These are phyloP conservation scores for Coluber constrictor DNA, from an alignment of 2,797 vertebrate species.

Conservation along the genomic window DNA sequence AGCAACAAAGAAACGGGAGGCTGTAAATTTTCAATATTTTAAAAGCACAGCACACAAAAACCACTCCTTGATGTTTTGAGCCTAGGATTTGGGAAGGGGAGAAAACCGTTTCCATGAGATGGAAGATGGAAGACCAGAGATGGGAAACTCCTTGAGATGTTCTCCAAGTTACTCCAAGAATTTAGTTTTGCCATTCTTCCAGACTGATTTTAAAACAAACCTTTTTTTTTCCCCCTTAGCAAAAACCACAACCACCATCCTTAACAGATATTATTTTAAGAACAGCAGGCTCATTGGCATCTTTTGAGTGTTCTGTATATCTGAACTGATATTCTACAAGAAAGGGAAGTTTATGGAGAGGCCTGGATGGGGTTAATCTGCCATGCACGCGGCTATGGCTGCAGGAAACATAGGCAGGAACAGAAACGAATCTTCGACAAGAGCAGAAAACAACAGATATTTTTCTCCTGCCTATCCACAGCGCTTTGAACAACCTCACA, in stretches of 20 bases:
- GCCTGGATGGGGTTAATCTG: conserved; percentile 65
- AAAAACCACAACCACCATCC: background rate
- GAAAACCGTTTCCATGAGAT: background rate
- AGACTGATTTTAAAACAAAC: background rate
- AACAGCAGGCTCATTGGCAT: background rate
- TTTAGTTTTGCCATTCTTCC: background rate
- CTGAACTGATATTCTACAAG: conserved; percentile 36
- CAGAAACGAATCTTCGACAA: conserved; percentile 61
- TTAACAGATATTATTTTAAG: background rate
- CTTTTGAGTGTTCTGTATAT: background rate
- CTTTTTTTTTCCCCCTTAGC: background rate
- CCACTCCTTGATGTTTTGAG: too few species aligned
- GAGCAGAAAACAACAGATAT: conserved; percentile 68
- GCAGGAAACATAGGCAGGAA: conserved; percentile 60
- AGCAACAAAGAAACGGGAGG: background rate
- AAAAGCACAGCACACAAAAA: background rate
- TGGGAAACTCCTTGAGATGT: background rate
- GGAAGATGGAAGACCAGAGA: background rate
- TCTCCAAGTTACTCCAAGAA: background rate
- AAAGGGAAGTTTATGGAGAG: conserved; percentile 74
- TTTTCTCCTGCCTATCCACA: conserved; percentile 62
- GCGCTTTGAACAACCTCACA: conserved; percentile 43
- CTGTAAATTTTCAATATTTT: background rate
- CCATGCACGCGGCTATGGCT: conserved; percentile 57
- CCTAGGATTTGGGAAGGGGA: background rate